These are phyloP conservation scores for Ophioninae sp. DNA, from an alignment of 2,888 invertebrate genomes.

Conservation along the genomic window DNA sequence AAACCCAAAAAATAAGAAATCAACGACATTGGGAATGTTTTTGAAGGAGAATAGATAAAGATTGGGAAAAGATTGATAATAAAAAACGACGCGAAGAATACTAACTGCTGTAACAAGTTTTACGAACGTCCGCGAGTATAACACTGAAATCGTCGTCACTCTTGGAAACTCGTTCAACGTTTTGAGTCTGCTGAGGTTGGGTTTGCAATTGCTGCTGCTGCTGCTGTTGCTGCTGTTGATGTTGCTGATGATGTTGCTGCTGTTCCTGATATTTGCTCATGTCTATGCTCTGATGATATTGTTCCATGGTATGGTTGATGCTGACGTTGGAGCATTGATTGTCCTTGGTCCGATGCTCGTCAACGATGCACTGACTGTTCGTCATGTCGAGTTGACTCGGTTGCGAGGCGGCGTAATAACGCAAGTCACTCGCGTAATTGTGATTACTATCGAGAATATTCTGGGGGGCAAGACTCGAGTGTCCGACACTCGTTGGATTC, in stretches of 20 bases:
- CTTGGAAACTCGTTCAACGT: slow-evolving; percentile 82
- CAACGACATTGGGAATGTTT: no score
- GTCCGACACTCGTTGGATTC: slow-evolving; percentile 67
- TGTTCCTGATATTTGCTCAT: slow-evolving; percentile 77
- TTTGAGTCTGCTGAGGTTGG: slow-evolving; percentile 70
- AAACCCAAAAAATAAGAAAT: no score
- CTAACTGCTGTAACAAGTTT: slow-evolving; percentile 91
- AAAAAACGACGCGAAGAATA: slow-evolving; percentile 53
- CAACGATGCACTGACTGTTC: slow-evolving; percentile 77
- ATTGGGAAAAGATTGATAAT: not conserved
- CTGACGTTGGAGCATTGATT: slow-evolving; percentile 73
- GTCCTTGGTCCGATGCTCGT: slow-evolving; percentile 76
- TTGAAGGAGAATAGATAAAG: not conserved
- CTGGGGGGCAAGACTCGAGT: slow-evolving; percentile 75
- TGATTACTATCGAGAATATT: slow-evolving; percentile 83
- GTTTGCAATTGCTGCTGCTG: slow-evolving; percentile 69
- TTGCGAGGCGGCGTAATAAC: slow-evolving; percentile 76
- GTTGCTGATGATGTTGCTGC: slow-evolving; percentile 68
- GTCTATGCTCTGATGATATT: slow-evolving; percentile 77
- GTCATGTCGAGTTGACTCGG: slow-evolving; percentile 76
- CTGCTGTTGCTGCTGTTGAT: slow-evolving; percentile 70
- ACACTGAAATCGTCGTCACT: slow-evolving; percentile 94
- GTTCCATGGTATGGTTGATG: slow-evolving; percentile 76
- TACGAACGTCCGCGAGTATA: slow-evolving; percentile 92
- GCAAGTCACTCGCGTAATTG: slow-evolving; percentile 81